phyloP scores from a whole-genome alignment of 2,113 vertebrate species.

The Pimephales promelas region DNA sequence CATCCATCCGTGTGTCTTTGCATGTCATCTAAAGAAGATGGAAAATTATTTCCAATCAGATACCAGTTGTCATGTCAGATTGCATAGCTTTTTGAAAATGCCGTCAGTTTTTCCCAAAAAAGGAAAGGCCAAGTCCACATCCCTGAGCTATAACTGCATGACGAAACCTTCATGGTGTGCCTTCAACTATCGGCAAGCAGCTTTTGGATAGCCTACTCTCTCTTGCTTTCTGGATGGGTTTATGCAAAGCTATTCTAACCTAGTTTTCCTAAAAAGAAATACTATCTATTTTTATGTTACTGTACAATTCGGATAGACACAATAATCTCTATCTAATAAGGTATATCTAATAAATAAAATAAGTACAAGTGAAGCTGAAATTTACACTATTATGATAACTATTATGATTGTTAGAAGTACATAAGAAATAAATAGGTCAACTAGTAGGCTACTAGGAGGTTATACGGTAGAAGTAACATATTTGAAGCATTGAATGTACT shows the following conservation, averaged over 20 bases:
- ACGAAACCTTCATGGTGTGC: not conserved
- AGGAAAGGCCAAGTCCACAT: not conserved
- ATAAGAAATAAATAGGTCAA: not conserved
- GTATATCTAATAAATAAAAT: not conserved
- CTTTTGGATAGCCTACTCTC: not conserved
- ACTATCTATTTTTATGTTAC: not conserved
- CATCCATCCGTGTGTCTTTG: conserved; percentile 21
- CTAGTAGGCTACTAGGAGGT: not conserved
- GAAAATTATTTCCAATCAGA: not conserved
- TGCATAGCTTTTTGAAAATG: conserved; percentile 9
- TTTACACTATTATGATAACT: not conserved
- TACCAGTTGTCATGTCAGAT: not conserved
- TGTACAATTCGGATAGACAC: not conserved
- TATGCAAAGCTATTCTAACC: not conserved
- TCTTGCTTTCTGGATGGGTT: not conserved
- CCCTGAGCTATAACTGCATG: conserved; percentile 4
- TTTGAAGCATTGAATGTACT: not conserved
- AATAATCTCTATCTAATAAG: not conserved
- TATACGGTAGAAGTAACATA: not conserved
- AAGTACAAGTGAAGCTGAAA: not conserved
- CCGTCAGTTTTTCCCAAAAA: not conserved
- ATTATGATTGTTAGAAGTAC: not conserved
- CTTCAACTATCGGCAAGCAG: not conserved
- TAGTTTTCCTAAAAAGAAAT: not conserved
- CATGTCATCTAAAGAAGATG: conserved; percentile 13